Base-by-base conservation (phyloP, 2,113 vertebrate species). In the Calidris pygmaea region DNA sequence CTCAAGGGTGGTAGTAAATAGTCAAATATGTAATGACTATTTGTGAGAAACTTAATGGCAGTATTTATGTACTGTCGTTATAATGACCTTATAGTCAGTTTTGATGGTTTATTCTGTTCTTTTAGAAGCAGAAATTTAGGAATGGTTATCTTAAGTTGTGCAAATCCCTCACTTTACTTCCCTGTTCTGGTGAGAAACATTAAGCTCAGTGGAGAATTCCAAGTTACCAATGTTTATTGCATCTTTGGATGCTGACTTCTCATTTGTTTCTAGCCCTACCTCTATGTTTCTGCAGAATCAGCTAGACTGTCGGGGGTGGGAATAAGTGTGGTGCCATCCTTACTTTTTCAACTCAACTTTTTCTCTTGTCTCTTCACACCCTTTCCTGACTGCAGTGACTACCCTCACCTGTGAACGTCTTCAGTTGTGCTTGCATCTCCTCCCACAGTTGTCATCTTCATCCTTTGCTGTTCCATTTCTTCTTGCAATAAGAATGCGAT, bases 181-280 rank as follows among this genome's bases (percentile, higher is more conserved):
- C 4, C 2, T 0, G 1, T 60, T 90, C 30, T 55, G 16, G 29
- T 12, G n/a, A 62, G 39, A 73, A 79, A 1, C 14, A 1, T 21
- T 27, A 52, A 47, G 34, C 53, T 66, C 14, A 32, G 2, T 1
- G 0, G 8, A 47, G 34, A 50, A 43, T 78, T 32, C 16, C 35
- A 53, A 19, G 45, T 88, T 55, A 59, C 7, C 16, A 23, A 0
- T 45, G 16, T 50, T 84, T 65, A 5, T 52, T 75, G 4, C 10
- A 4, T 58, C 9, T 62, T 60, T 45, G 67, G 22, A 4, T 90
- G 68, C 12, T 26, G 24, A 41, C 5, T 48, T 78, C 12, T 26
- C 1, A 0, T 0, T 0, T 65, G 11, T 29, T 87, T 73, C 75
- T 52, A 0, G 10, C 20, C 41, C 14, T 59, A 4, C 22, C 43